These are phyloP conservation scores for Metopia argyrocephala DNA, from an alignment of 2,888 invertebrate species.

Conservation along the genomic window DNA sequence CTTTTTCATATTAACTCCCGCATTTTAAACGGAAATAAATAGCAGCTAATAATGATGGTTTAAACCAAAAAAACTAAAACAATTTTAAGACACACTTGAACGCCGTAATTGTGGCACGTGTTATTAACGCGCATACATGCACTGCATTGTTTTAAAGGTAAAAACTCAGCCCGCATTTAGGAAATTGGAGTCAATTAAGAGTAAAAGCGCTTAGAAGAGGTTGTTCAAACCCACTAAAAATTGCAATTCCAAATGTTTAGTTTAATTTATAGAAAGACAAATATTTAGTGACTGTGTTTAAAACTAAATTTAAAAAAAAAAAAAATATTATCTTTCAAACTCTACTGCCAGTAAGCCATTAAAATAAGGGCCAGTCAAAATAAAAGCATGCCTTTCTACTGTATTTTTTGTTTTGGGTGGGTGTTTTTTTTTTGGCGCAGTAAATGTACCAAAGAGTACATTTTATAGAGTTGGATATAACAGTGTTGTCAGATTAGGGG, in stretches of 20 bases:
- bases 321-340: no score
- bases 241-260: neutral
- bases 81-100: constrained; percentile 34
- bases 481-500: no score
- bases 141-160: neutral
- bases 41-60: neutral
- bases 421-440: no score
- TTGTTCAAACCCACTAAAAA: neutral
- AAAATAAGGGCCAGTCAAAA: no score
- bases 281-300: neutral
- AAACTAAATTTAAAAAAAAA: no score
- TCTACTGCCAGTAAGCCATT: no score
- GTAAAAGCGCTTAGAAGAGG: neutral
- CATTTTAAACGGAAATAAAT: constrained; percentile 58
- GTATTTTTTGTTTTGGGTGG: no score
- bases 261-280: neutral
- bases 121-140: constrained; percentile 17
- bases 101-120: constrained; percentile 64
- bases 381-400: no score
- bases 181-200: neutral
- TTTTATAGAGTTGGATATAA: no score
- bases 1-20: constrained; percentile 21
- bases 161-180: constrained; percentile 37
- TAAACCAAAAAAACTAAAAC: neutral
- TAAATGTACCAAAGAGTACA: no score